Evolutionary conservation across 2,113 vertebrate genomes (phyloP).

Genomic region (Blennius ocellaris): DNA sequence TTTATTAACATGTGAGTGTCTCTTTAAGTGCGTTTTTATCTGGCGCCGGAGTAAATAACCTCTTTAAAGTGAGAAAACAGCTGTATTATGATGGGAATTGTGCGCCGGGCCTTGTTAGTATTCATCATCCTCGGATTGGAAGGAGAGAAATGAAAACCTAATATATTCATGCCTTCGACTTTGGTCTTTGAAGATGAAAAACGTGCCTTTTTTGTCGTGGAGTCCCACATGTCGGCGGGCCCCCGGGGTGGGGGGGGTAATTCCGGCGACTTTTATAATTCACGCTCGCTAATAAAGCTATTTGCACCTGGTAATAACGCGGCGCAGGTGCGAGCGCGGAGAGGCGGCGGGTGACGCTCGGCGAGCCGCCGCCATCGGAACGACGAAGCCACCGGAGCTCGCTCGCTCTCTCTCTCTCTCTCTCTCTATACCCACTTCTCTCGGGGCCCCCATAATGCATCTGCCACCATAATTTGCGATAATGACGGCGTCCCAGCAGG

Average conservation of each 20-base stretch:
- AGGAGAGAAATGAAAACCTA: background rate
- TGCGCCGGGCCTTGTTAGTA: background rate
- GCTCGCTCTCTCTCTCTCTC: too few relatives aligned
- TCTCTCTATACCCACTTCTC: too few relatives aligned
- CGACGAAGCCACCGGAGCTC: too few relatives aligned
- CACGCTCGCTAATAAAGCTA: constrained; percentile 28
- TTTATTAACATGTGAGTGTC: background rate
- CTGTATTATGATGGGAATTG: constrained; percentile 8
- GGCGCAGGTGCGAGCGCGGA: constrained; percentile 20
- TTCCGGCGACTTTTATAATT: constrained; percentile 31
- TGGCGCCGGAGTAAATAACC: constrained; percentile 29
- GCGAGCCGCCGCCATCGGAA: constrained; percentile 12
- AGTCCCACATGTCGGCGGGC: background rate
- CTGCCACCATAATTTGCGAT: constrained; percentile 73
- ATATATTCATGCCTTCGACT: constrained; percentile 11
- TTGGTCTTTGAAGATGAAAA: constrained; percentile 20
- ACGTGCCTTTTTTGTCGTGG: constrained; percentile 21
- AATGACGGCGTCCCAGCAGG: constrained; percentile 74
- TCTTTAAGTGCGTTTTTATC: background rate
- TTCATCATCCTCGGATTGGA: constrained; percentile 8
- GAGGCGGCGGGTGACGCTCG: constrained; percentile 9
- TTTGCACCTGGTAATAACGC: constrained; percentile 45
- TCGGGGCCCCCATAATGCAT: constrained; percentile 23
- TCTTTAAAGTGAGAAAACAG: constrained; percentile 16
- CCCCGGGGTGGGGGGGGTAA: background rate